Conservation (phyloP, 2,888 invertebrate genomes). For the Caenorhabditis macrosperma region DNA sequence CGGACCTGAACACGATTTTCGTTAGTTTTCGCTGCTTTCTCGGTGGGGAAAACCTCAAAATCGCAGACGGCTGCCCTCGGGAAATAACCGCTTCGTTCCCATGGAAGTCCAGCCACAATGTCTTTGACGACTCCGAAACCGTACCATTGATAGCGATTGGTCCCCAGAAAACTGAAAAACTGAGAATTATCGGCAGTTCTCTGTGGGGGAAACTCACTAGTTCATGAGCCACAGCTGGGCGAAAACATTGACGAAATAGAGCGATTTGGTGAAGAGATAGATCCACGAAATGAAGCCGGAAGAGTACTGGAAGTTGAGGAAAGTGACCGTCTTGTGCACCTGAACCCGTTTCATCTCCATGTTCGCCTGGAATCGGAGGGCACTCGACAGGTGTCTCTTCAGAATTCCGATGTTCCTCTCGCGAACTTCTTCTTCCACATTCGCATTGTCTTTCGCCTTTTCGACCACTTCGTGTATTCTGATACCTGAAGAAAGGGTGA, state of each 20-base stretch:
- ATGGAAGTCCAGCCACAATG: constrained; percentile 73
- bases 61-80: constrained; percentile 78
- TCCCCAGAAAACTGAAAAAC: constrained; percentile 77
- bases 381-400: constrained; percentile 71
- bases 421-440: constrained; percentile 70
- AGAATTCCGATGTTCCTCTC: constrained; percentile 72
- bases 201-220: constrained; percentile 56
- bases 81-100: constrained; percentile 77
- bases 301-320: constrained; percentile 76
- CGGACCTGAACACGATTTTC: constrained; percentile 66
- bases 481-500: constrained; percentile 65
- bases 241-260: constrained; percentile 75
- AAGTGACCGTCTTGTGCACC: constrained; percentile 73
- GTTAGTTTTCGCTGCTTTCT: not conserved
- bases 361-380: constrained; percentile 74
- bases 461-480: constrained; percentile 78
- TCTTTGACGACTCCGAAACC: constrained; percentile 76
- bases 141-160: constrained; percentile 77
- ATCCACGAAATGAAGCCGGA: constrained; percentile 76
- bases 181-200: not conserved
- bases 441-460: constrained; percentile 72
- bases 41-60: constrained; percentile 71
- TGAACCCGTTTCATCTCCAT: constrained; percentile 66
- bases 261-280: constrained; percentile 74
- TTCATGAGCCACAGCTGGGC: constrained; percentile 77